Evolutionary conservation across 2,797 vertebrate genomes (phyloP).

Genomic region (Gallinago stenura): DNA sequence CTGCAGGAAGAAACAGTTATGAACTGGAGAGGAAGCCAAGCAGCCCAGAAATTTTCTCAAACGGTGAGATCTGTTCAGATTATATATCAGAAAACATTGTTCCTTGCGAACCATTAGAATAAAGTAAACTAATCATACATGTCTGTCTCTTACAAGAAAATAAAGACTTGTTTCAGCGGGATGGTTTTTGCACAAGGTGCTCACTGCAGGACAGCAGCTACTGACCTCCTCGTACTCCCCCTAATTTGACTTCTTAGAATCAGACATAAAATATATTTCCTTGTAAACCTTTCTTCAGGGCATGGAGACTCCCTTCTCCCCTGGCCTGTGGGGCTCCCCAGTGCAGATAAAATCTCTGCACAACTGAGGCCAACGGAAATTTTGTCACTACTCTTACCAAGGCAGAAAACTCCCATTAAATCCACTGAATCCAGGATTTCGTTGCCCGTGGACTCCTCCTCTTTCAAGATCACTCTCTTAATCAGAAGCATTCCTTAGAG

Average conservation of each 20-base stretch:
- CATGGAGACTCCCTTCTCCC: background rate
- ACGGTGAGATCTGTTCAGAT: background rate
- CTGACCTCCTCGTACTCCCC: background rate
- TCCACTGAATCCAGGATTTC: background rate
- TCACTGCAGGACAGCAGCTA: background rate
- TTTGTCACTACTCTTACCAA: background rate
- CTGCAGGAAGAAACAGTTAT: background rate
- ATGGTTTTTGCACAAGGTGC: background rate
- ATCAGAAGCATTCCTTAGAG: background rate
- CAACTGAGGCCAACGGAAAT: background rate
- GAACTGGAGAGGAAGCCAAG: background rate
- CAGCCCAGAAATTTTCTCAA: background rate
- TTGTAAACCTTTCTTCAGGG: background rate
- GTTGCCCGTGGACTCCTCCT: background rate
- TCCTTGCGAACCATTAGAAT: background rate
- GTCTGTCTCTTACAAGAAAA: background rate
- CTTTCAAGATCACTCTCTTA: background rate
- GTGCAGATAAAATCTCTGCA: background rate
- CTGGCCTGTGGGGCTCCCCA: background rate
- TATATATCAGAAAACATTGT: background rate
- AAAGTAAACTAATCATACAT: background rate
- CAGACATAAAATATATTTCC: background rate
- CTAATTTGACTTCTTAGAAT: background rate
- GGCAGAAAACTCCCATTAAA: background rate
- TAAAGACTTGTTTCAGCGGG: background rate